A percentile compares a stretch with the other conserved stretches of the same genome.
Evolutionary conservation across 2,888 invertebrate species (phyloP).

Genomic region (Ectemnius continuus): DNA sequence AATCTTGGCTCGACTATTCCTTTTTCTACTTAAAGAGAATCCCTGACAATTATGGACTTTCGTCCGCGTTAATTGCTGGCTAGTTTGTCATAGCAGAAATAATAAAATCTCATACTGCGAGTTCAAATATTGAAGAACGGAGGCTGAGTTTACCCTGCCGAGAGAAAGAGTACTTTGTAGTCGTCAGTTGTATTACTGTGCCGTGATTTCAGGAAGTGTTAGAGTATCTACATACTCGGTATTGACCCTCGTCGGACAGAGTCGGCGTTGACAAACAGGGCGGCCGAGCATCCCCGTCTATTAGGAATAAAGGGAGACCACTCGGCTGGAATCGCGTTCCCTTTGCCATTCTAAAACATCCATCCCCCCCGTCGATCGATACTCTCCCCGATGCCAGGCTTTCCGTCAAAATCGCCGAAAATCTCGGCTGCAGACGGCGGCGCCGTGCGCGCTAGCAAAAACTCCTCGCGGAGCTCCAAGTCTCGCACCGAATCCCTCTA

Average conservation of each 20-base stretch:
- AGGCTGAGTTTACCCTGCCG: no score
- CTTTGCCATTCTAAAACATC: conserved; percentile 46
- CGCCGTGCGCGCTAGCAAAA: background rate
- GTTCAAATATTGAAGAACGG: no score
- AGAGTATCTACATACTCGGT: no score
- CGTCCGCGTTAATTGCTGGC: no score
- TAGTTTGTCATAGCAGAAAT: no score
- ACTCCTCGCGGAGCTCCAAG: background rate
- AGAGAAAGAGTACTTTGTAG: background rate
- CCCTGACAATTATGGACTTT: no score
- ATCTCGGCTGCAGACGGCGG: conserved; percentile 18
- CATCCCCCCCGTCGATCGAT: conserved; percentile 54
- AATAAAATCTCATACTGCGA: no score
- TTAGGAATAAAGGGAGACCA: conserved; percentile 55
- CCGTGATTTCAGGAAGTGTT: no score
- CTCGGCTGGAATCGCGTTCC: conserved; percentile 49
- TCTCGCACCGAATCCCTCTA: background rate
- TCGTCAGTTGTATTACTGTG: no score
- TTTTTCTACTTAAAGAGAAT: background rate
- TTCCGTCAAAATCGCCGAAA: conserved; percentile 28
- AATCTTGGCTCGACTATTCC: background rate
- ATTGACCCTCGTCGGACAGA: no score
- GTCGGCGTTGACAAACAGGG: background rate
- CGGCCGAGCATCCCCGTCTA: conserved; percentile 31
- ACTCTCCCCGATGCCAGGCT: conserved; percentile 34